A percentile compares a stretch with the other conserved stretches of the same genome.
Conservation (phyloP, 2,888 invertebrate species). For the Selenia dentaria region DNA sequence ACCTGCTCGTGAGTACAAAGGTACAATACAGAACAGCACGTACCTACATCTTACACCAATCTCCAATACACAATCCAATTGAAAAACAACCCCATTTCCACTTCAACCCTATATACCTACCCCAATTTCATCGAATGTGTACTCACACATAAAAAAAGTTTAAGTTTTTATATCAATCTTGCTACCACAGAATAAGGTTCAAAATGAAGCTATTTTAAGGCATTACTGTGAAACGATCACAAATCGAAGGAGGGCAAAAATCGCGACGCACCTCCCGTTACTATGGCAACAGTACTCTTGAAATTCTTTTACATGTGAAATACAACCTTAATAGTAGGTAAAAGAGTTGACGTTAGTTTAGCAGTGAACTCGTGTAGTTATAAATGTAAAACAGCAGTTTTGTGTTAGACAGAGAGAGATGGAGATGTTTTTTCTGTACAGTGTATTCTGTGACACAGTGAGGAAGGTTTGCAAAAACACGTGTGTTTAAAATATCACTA, state of each 20-base stretch:
- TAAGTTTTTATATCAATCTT: constrained; percentile 1
- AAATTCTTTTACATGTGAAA: constrained; percentile 1
- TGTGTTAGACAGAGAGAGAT: constrained; percentile 54
- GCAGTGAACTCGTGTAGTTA: constrained; percentile 66
- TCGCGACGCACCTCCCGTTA: constrained; percentile 61
- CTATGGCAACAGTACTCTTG: constrained; percentile 51
- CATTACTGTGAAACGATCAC: constrained; percentile 50
- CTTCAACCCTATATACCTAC: constrained; percentile 15
- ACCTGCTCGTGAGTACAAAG: background rate
- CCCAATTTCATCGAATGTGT: constrained; percentile 9
- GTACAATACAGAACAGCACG: background rate
- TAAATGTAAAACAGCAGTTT: constrained; percentile 82
- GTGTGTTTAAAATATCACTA: background rate
- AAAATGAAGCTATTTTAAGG: constrained; percentile 2
- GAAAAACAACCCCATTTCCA: constrained; percentile 14
- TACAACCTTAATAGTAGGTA: constrained; percentile 2
- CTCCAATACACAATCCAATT: constrained; percentile 21
- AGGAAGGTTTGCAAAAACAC: background rate
- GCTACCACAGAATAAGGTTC: constrained; percentile 4
- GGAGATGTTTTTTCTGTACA: constrained; percentile 33
- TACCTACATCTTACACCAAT: constrained; percentile 11
- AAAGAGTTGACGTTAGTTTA: constrained; percentile 22
- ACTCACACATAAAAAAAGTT: constrained; percentile 10
- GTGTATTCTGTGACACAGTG: constrained; percentile 15
- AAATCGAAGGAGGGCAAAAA: constrained; percentile 62